Base-by-base conservation (phyloP, 2,888 invertebrate species). In the Cetonia aurata region DNA sequence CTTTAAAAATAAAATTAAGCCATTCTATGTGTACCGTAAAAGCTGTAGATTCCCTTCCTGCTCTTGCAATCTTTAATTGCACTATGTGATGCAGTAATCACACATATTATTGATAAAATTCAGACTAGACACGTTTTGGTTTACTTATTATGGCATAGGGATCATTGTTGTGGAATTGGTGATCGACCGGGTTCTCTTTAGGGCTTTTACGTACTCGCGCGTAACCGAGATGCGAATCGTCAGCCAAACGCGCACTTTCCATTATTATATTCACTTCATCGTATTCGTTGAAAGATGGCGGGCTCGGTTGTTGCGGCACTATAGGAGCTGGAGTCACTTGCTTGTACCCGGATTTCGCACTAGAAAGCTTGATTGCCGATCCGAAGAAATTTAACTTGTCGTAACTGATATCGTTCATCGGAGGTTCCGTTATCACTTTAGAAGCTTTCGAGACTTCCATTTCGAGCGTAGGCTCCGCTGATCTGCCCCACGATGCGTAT, bases 71-170 rank as follows among this genome's bases (percentile, higher is more conserved):
- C 10, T 50, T 10, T 46, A 46, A 46, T 50, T 19, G 13, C 13
- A 15, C 19, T 15, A 50, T 50, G 50, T 50, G 50, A 15, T 50
- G 50, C 15, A 50, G 15, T 50, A 19, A 15, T 50, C 15, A 50
- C 12, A 17, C 9, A 50, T 50, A 3, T 25, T 25, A 3, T 25
- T 25, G 25, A 25, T 25, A 25, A 69, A 72, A 73, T 73, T 70
- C 46, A 73, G 82, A 84, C 86, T 88, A 94, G 84, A 94, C 93
- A 85, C 91, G 89, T 89, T 94, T 94, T 80, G 94, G 92, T 85
- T 94, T 94, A 82, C 93, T 93, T 70, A 95, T 92, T 79, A 94
- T 88, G 73, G 94, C 93, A 85, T 95, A 95, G 79, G 93, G 93
- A 73, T 90, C 89, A 68, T 93, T 91, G 81, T 93, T 94, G 77